These are phyloP conservation scores for Ophion costatus DNA, from an alignment of 2,888 invertebrate species.

Conservation along the genomic window DNA sequence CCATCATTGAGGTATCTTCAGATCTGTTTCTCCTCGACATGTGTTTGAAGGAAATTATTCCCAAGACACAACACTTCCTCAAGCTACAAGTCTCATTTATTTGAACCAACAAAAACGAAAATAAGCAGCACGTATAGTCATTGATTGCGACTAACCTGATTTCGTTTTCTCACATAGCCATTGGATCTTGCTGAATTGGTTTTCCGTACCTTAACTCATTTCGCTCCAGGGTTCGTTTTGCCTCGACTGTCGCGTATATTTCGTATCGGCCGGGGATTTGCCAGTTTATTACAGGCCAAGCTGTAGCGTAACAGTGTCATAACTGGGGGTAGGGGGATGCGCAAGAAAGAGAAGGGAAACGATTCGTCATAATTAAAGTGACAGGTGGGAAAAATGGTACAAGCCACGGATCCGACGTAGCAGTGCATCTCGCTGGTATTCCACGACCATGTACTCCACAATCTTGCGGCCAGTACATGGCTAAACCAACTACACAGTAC, in stretches of 20 bases:
- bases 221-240: background rate
- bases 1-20: no score
- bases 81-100: no score
- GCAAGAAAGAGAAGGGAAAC: conserved; percentile 61
- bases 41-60: no score
- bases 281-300: conserved; percentile 55
- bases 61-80: no score
- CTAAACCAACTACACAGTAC: conserved; percentile 28
- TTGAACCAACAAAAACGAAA: background rate
- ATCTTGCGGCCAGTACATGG: conserved; percentile 32
- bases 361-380: conserved; percentile 77
- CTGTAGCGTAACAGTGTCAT: conserved; percentile 50
- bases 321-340: conserved; percentile 28
- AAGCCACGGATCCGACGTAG: conserved; percentile 26
- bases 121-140: background rate
- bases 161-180: background rate
- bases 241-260: background rate
- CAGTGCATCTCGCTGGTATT: conserved; percentile 35
- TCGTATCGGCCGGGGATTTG: conserved; percentile 16
- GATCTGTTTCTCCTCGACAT: no score
- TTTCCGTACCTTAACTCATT: background rate
- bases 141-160: background rate
- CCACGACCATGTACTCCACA: conserved; percentile 17
- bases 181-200: background rate
- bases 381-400: conserved; percentile 73